phyloP scores from a whole-genome alignment of 2,797 vertebrate species.

The Onychomys arenicola region DNA sequence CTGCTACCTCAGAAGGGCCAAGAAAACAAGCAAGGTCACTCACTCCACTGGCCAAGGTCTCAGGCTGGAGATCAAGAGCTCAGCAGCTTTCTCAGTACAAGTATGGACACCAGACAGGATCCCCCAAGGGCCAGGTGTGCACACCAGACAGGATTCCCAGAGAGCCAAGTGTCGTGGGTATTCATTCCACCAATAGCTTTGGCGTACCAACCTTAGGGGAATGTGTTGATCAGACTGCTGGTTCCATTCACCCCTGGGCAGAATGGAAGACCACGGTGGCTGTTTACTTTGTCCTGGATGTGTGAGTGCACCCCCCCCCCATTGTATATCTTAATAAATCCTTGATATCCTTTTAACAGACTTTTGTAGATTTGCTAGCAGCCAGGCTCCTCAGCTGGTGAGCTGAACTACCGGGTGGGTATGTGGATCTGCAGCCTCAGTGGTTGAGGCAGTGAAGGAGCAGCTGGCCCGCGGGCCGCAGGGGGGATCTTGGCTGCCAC shows the following conservation, averaged over 20 bases:
- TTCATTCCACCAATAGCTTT: too few species aligned
- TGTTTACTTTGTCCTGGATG: too few species aligned
- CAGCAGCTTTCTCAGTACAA: slow-evolving; percentile 68
- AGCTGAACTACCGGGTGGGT: slow-evolving; percentile 12
- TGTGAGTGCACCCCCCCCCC: too few species aligned
- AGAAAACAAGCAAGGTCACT: neutral
- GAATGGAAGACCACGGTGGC: too few species aligned
- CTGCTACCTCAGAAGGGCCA: slow-evolving; percentile 45
- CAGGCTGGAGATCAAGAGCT: neutral
- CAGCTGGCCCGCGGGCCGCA: neutral
- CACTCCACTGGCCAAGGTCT: neutral
- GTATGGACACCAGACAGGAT: slow-evolving; percentile 54
- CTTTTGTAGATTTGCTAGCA: too few species aligned
- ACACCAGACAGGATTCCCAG: slow-evolving; percentile 64
- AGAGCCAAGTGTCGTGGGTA: slow-evolving; percentile 36
- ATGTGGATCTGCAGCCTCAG: slow-evolving; percentile 54
- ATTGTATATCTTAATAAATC: too few species aligned
- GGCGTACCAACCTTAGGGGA: too few species aligned
- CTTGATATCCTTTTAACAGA: too few species aligned
- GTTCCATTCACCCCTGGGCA: too few species aligned
- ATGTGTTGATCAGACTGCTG: too few species aligned
- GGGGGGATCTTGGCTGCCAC: neutral
- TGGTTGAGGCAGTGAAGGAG: slow-evolving; percentile 12
- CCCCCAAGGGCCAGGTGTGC: slow-evolving; percentile 56
- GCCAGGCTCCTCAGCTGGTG: slow-evolving; percentile 5